These are phyloP conservation scores for Orchesellides sinensis DNA, from an alignment of 2,888 invertebrate genomes.

Conservation along the genomic window DNA sequence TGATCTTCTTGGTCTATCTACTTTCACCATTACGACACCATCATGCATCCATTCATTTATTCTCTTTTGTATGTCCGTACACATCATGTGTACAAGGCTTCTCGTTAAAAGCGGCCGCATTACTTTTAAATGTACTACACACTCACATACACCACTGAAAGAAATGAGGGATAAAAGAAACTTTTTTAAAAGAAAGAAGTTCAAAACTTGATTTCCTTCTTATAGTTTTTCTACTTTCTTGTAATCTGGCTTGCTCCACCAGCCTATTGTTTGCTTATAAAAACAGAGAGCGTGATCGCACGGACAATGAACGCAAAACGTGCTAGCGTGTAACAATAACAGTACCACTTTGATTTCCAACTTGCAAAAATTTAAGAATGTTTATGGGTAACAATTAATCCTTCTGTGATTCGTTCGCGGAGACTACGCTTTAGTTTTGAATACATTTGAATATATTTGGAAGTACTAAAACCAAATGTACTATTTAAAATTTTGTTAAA, in stretches of 20 bases:
- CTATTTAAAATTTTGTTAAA: too few species aligned
- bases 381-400: conserved; percentile 34
- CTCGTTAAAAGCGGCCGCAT: neutral
- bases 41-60: conserved; percentile 42
- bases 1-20: conserved; percentile 43
- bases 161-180: conserved; percentile 60
- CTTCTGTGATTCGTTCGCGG: neutral
- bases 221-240: conserved; percentile 38
- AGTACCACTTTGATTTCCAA: neutral
- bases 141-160: conserved; percentile 36
- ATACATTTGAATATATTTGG: neutral
- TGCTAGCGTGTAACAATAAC: conserved; percentile 7
- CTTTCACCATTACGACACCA: conserved; percentile 34
- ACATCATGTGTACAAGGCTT: neutral
- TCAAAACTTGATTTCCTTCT: conserved; percentile 56
- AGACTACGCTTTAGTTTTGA: neutral
- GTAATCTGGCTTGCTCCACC: conserved; percentile 28
- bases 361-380: neutral
- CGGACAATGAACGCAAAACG: conserved; percentile 9
- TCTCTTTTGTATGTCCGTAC: neutral
- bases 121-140: conserved; percentile 7
- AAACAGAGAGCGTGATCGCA: conserved; percentile 20
- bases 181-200: conserved; percentile 42
- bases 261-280: neutral
- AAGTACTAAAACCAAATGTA: neutral